Evolutionary conservation across 2,113 vertebrate species (phyloP), one percentile per base, ranked within the genome.

Genomic region (Bolborhynchus lineola): DNA sequence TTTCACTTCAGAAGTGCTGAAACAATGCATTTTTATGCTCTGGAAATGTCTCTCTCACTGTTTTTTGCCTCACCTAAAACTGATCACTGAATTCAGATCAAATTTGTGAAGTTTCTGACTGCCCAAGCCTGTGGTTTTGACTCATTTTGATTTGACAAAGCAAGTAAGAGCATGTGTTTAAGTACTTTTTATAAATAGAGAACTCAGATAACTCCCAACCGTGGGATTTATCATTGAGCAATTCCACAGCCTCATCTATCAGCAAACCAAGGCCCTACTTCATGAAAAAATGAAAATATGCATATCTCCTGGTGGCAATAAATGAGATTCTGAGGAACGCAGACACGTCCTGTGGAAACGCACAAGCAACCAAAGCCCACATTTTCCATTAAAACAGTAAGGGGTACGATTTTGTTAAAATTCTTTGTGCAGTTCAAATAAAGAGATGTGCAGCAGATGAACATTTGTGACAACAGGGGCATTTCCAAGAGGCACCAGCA

Each of bases 281-380:
- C 42, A 59, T 9, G 14, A 57, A 79, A 82, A 82, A 47, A 11
- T 24, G 7, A 37, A 67, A 25, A 53, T 12, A 10, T 39, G 16
- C 29, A 2, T 14, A 53, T 35, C 33, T 2, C 4, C 52, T 26
- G 8, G 16, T 81, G 63, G 55, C 90, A 81, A 77, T 13, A 55
- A 93, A 69, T 1, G 2, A 64, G 6, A 31, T 10, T 5, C 74
- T 86, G 79, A 76, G 19, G 72, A 84, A 31, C 1, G 0, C 12
- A 41, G 28, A 17, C 16, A 46, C 1, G 1, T 28, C 49, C 26
- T 25, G 8, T 26, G 19, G 75, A 92, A 93, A 89, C 19, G 35
- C 3, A 0, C n/a, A 13, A 26, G 7, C 9, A 46, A 60, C 24
- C 23, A 47, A 55, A 86, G 2, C 4, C 6, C 3, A 0, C 28